These are phyloP conservation scores for Parazoanthus atlanticus DNA, from an alignment of 92 coral and sea anemone species.

Conservation along the genomic window DNA sequence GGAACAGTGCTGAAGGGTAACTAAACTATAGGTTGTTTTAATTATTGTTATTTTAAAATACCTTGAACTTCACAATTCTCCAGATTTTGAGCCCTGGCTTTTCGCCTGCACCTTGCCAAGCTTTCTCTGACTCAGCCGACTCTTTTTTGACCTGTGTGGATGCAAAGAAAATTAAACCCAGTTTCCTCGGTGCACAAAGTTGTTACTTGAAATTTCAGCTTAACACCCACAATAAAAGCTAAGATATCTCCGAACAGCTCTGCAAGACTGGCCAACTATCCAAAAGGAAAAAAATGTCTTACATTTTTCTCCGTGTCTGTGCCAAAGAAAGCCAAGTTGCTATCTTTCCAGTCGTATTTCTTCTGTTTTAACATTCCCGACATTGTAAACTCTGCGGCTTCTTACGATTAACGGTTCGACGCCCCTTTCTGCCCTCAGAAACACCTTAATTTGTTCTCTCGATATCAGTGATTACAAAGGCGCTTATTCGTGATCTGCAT, in stretches of 20 bases:
- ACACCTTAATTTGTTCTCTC: neutral
- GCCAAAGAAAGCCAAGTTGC: slow-evolving; percentile 84
- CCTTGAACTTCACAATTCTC: slow-evolving; percentile 91
- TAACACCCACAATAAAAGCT: neutral
- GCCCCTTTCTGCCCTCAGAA: neutral
- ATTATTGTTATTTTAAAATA: neutral
- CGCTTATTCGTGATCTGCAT: neutral
- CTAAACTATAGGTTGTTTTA: neutral
- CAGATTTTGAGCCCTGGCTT: slow-evolving; percentile 77
- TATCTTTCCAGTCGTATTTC: slow-evolving; percentile 84
- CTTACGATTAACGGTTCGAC: neutral
- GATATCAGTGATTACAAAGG: neutral
- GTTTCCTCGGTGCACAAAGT: neutral
- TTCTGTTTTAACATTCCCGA: slow-evolving; percentile 79
- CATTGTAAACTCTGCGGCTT: slow-evolving; percentile 49
- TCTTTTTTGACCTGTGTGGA: slow-evolving; percentile 68
- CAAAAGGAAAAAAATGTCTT: neutral
- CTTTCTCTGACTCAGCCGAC: slow-evolving; percentile 74
- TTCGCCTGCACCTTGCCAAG: slow-evolving; percentile 82
- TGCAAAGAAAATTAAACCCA: neutral
- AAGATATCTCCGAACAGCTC: neutral
- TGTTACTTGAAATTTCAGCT: neutral
- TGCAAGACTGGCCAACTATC: neutral
- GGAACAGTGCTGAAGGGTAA: neutral
- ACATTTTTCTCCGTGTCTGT: slow-evolving; percentile 82